phyloP scores from a whole-genome alignment of 2,797 vertebrate species.

The Smutsia gigantea region DNA sequence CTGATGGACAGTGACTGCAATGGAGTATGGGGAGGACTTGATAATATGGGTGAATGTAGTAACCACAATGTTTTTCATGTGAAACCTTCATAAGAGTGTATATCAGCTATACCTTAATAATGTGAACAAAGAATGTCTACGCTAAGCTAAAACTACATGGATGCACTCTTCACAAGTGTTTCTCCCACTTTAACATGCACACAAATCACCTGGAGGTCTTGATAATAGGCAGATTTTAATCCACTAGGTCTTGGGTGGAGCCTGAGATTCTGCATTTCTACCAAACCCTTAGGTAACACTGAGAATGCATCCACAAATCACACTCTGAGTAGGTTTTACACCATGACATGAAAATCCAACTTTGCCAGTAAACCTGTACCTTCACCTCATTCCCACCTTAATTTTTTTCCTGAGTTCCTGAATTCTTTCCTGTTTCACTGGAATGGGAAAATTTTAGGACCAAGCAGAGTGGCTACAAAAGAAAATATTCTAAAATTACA shows the following conservation, averaged over 20 bases:
- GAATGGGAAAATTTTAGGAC: constrained; percentile 12
- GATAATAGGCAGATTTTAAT: background rate
- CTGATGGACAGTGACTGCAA: too few relatives aligned
- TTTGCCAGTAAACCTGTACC: background rate
- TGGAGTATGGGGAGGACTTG: too few relatives aligned
- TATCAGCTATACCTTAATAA: too few relatives aligned
- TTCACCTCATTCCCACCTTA: background rate
- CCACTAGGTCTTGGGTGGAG: background rate
- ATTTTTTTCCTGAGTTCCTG: background rate
- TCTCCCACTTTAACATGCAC: background rate
- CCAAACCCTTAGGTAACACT: background rate
- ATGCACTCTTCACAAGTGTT: background rate
- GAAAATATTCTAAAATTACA: constrained; percentile 27
- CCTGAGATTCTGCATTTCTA: background rate
- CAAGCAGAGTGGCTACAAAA: background rate
- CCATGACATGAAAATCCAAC: background rate
- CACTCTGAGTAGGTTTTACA: background rate
- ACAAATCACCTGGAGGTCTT: background rate
- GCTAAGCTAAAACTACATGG: background rate
- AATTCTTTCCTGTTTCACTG: background rate
- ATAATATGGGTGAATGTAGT: too few relatives aligned
- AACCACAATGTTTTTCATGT: too few relatives aligned
- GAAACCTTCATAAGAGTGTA: too few relatives aligned
- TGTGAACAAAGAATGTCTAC: background rate
- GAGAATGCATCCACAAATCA: background rate